Evolutionary conservation across 2,797 vertebrate genomes (phyloP).

Genomic region (Pseudochirops corinnae): DNA sequence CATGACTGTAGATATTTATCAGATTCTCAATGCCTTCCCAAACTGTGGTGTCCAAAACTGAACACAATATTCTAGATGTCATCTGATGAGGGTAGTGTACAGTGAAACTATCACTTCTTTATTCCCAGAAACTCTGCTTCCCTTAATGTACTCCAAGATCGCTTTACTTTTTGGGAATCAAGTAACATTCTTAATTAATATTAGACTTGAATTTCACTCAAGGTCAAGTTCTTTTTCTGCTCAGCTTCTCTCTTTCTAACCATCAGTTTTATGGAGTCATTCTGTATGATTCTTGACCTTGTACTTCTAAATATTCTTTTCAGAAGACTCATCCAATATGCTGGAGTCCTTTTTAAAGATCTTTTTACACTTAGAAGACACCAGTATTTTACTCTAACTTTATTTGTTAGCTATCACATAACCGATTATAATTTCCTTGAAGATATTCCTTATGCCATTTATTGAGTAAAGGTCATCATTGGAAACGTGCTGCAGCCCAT

Average conservation of each 20-base stretch:
- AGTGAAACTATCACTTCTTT: not conserved
- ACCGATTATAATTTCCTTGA: not conserved
- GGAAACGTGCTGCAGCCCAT: not conserved
- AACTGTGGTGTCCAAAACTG: not conserved
- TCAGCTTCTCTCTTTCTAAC: not conserved
- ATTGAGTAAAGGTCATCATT: not conserved
- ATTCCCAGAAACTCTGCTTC: not conserved
- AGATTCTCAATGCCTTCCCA: not conserved
- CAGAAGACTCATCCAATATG: not conserved
- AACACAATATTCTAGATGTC: not conserved
- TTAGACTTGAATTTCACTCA: not conserved
- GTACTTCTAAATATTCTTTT: not conserved
- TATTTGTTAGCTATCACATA: not conserved
- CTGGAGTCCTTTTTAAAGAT: not conserved
- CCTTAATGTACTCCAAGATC: not conserved
- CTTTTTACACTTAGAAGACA: not conserved
- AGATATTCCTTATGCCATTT: not conserved
- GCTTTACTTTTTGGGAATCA: not conserved
- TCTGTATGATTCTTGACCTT: not conserved
- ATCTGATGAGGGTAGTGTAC: not conserved
- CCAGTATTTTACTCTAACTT: not conserved
- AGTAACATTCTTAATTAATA: not conserved
- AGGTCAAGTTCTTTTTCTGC: not conserved
- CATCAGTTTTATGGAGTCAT: not conserved
- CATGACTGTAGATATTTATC: not conserved